Conservation (phyloP, 2,888 invertebrate species). For the Rotaria magnacalcarata region DNA sequence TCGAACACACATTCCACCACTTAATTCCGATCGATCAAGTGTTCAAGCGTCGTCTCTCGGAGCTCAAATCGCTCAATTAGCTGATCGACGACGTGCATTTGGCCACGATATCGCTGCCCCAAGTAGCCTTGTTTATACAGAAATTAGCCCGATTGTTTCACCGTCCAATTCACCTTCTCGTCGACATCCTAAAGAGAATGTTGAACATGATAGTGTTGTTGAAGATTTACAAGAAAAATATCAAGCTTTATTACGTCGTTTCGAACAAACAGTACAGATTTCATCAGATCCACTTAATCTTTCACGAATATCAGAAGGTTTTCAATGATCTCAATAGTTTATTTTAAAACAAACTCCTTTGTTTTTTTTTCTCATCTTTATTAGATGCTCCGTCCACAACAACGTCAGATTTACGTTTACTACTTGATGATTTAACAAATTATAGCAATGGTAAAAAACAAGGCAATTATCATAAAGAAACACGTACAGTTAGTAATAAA, state of each 20-base stretch:
- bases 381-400: constrained; percentile 8
- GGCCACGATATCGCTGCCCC: neutral
- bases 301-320: neutral
- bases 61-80: constrained; percentile 18
- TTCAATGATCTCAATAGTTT: no score
- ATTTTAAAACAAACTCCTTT: no score
- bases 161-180: neutral
- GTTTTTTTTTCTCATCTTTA: no score
- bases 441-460: neutral
- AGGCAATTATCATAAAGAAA: neutral
- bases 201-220: neutral
- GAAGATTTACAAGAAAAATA: constrained; percentile 30
- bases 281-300: constrained; percentile 9
- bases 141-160: constrained; percentile 20
- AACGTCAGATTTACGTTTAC: neutral
- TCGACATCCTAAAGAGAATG: neutral
- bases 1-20: no score
- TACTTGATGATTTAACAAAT: neutral
- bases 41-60: neutral
- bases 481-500: neutral
- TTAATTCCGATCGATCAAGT: constrained; percentile 5
- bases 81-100: constrained; percentile 19
- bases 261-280: constrained; percentile 28
- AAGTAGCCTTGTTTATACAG: neutral
- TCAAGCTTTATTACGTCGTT: neutral